Evolutionary conservation across 2,797 vertebrate genomes (phyloP).

Genomic region (Falco naumanni): DNA sequence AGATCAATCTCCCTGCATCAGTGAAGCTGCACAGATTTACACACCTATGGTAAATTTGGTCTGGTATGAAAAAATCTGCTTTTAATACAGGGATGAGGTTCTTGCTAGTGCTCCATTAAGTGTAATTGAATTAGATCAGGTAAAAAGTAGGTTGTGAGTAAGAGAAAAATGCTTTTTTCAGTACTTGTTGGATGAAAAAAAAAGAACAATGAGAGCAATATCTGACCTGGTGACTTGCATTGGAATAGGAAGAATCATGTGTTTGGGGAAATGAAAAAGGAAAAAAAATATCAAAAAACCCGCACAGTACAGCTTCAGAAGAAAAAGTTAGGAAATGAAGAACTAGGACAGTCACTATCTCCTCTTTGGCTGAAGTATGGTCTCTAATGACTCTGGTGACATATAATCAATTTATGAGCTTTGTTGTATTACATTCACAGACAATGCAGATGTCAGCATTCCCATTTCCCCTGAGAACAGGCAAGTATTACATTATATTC

Average conservation of each 20-base stretch:
- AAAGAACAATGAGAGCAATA: not conserved
- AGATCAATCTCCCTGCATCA: not conserved
- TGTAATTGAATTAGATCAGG: not conserved
- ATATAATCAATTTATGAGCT: constrained; percentile 30
- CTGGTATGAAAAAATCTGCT: not conserved
- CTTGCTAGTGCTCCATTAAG: not conserved
- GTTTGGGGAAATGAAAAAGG: not conserved
- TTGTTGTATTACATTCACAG: not conserved
- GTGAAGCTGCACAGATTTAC: not conserved
- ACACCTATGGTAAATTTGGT: not conserved
- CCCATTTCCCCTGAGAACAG: not conserved
- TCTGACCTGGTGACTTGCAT: not conserved
- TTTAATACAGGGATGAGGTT: not conserved
- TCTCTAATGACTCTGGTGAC: not conserved
- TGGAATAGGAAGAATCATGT: not conserved
- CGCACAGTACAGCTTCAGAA: not conserved
- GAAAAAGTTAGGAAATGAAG: not conserved
- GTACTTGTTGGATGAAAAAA: not conserved
- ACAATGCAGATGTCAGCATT: not conserved
- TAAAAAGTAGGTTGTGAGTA: not conserved
- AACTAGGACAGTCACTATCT: not conserved
- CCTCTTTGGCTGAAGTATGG: not conserved
- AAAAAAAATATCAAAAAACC: not conserved
- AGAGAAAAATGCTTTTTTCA: not conserved
- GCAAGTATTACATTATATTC: not conserved